phyloP scores from a whole-genome alignment of 2,888 invertebrate species.

The Strigamia crassipes region DNA sequence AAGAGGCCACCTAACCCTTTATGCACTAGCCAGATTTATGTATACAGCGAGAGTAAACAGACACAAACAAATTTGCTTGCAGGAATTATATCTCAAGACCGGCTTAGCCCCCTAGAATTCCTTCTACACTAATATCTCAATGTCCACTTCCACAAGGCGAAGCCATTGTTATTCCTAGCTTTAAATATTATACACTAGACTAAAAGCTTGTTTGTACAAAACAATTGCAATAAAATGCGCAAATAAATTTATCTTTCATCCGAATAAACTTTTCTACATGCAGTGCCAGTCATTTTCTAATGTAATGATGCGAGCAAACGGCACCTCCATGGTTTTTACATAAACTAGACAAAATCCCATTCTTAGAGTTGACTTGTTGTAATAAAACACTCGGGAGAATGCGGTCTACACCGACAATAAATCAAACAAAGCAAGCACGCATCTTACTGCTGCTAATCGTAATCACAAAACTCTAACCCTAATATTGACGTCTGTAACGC shows the following conservation, averaged over 20 bases:
- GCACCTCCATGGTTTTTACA: not conserved
- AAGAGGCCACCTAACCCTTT: slow-evolving; percentile 40
- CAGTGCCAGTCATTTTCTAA: not conserved
- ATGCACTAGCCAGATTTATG: slow-evolving; percentile 31
- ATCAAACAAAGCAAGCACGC: not conserved
- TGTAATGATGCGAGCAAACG: not conserved
- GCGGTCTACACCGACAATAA: not conserved
- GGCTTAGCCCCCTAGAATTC: slow-evolving; percentile 27
- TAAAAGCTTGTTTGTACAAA: not conserved
- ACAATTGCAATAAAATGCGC: not conserved
- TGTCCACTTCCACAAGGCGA: slow-evolving; percentile 2
- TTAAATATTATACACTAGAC: slow-evolving; percentile 13
- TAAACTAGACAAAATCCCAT: not conserved
- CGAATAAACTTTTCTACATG: not conserved
- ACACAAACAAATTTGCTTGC: slow-evolving; percentile 38
- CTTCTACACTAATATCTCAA: slow-evolving; percentile 16
- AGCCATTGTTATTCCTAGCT: slow-evolving; percentile 10
- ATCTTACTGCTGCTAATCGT: not conserved
- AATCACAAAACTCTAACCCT: no score
- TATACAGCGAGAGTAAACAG: slow-evolving; percentile 24
- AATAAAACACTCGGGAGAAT: not conserved
- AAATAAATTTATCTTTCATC: slow-evolving; percentile 8
- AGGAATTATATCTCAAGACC: slow-evolving; percentile 21
- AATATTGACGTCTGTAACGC: not conserved
- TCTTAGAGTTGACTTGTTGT: not conserved